phyloP scores from a whole-genome alignment of 2,113 vertebrate genomes.

The Lutjanus erythropterus region DNA sequence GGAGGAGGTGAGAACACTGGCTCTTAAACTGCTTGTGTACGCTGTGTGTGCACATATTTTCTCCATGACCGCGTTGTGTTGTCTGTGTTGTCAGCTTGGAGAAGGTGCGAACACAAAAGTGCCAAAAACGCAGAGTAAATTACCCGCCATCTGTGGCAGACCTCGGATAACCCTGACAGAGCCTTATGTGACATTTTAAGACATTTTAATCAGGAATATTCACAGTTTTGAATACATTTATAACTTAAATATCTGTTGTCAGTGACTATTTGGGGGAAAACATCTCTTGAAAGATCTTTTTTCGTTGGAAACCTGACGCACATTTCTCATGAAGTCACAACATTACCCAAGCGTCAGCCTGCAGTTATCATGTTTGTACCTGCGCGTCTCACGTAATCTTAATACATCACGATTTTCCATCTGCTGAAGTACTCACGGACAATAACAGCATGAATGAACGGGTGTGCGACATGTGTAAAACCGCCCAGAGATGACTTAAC shows the following conservation, averaged over 20 bases:
- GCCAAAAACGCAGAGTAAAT: slow-evolving; percentile 69
- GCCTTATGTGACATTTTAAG: neutral
- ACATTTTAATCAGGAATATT: neutral
- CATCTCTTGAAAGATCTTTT: neutral
- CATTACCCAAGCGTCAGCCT: neutral
- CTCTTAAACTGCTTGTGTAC: slow-evolving; percentile 35
- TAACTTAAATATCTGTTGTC: neutral
- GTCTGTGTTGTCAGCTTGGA: slow-evolving; percentile 22
- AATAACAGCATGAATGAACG: slow-evolving; percentile 39
- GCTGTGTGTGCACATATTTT: slow-evolving; percentile 44
- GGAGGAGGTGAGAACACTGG: neutral
- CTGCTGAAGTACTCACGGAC: slow-evolving; percentile 1
- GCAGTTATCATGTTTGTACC: slow-evolving; percentile 53
- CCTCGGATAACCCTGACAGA: slow-evolving; percentile 41
- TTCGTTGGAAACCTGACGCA: neutral
- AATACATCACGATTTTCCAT: slow-evolving; percentile 26
- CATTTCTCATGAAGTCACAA: slow-evolving; percentile 15
- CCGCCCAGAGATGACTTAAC: slow-evolving; percentile 55
- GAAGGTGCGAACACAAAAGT: slow-evolving; percentile 70
- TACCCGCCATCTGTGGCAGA: slow-evolving; percentile 77
- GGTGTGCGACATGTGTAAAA: slow-evolving; percentile 49
- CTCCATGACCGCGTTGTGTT: slow-evolving; percentile 37
- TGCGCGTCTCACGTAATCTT: slow-evolving; percentile 13
- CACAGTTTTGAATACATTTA: neutral
- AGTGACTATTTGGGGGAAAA: neutral